These are phyloP conservation scores for Diaperis boleti DNA, from an alignment of 2,888 invertebrate species.

Conservation along the genomic window DNA sequence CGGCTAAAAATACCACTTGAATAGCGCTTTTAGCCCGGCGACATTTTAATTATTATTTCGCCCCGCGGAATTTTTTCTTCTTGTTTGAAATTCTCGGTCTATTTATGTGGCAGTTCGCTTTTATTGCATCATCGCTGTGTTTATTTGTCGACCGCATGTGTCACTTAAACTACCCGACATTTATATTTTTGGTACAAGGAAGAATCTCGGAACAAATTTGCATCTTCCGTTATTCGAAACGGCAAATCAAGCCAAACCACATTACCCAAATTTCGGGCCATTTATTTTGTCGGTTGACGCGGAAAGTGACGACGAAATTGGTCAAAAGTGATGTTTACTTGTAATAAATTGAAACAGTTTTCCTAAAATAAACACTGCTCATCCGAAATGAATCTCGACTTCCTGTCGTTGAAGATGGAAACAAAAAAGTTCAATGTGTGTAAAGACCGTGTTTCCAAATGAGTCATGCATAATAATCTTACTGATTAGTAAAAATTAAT, in stretches of 20 bases:
- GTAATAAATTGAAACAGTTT: too few species aligned
- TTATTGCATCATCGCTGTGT: conserved; percentile 25
- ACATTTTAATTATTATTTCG: conserved; percentile 37
- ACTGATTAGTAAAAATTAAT: too few species aligned
- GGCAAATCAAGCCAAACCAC: not conserved
- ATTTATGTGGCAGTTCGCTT: conserved; percentile 28
- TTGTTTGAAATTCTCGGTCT: conserved; percentile 29
- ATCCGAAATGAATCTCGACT: not conserved
- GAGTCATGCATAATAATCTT: too few species aligned
- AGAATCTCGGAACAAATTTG: conserved; percentile 11
- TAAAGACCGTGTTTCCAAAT: not conserved
- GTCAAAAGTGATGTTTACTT: not conserved
- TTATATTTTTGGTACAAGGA: conserved; percentile 31
- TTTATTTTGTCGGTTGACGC: too few species aligned
- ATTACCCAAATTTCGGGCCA: not conserved
- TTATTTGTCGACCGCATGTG: conserved; percentile 27
- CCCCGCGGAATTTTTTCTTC: conserved; percentile 14
- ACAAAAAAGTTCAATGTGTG: not conserved
- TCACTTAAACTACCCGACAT: conserved; percentile 30
- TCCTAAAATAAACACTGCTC: not conserved
- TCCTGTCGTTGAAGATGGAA: not conserved
- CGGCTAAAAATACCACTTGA: conserved; percentile 30
- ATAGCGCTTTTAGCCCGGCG: conserved; percentile 29
- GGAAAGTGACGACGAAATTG: too few species aligned
- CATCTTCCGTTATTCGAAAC: conserved; percentile 5